Base-by-base conservation (phyloP, 2,797 vertebrate species). In the Neosilurus hyrtlii region DNA sequence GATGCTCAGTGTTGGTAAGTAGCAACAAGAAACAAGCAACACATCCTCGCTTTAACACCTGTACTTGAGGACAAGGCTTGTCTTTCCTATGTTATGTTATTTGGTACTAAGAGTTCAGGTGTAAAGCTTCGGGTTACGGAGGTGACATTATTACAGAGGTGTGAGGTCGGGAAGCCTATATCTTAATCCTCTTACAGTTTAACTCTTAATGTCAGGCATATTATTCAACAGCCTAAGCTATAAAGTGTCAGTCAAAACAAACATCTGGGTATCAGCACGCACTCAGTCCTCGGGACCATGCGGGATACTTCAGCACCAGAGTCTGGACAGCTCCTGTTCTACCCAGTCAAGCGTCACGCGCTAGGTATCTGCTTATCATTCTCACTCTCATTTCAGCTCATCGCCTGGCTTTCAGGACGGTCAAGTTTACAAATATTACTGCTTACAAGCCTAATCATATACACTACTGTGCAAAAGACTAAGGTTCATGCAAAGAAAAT, bases 1-100 rank as follows among this genome's bases (percentile, higher is more conserved):
- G 88, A 86, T 88, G 89, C 79, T 80, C 88, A 82, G 82, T 80
- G 90, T 87, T 61, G 93, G 93, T 94, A 91, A 93, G 93, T 93
- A 91, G 57, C 87, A 80, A 10, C 54, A 26, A 87, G 80, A 57
- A 75, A 12, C 7, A 43, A 74, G 70, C 49, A 79, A 80, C 74
- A 57, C 73, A 80, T 54, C 30, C 61, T 1, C 51, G 89, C 83
- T 83, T 86, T 84, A 54, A 51, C 24, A 62, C 76, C 37, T 75
- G 15, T 79, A 10, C 6, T n/a, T n/a, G n/a, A n/a, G n/a, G n/a
- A n/a, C n/a, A n/a, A n/a, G n/a, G n/a, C n/a, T n/a, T n/a, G n/a
- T n/a, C n/a, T 74, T 24, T 24, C 24, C 24, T 68, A 10, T 11
- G 6, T 18, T 9, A 26, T 12, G 16, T 37, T 54, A 15, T 80